Evolutionary conservation across 1,140 invertebrate species (phyloP).

Genomic region (Pseudomyrmex gracilis): DNA sequence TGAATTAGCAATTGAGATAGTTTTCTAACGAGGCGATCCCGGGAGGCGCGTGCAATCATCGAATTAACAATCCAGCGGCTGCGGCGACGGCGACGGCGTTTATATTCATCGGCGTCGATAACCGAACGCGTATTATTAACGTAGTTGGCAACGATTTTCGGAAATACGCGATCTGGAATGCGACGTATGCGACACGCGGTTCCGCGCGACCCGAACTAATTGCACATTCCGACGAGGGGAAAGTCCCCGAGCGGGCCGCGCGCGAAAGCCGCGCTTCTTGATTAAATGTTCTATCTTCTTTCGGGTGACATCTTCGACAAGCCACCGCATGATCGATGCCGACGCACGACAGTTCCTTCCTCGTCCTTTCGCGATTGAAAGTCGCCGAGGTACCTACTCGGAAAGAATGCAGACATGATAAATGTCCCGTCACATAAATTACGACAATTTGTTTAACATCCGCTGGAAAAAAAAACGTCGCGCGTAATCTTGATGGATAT

Average conservation of each 20-base stretch:
- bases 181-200: constrained; percentile 52
- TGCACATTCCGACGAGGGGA: constrained; percentile 43
- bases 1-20: constrained; percentile 50
- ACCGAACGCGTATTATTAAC: constrained; percentile 43
- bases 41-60: constrained; percentile 32
- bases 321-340: constrained; percentile 48
- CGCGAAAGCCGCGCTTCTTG: background rate
- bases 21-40: constrained; percentile 55
- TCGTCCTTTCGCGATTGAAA: constrained; percentile 20
- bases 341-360: background rate
- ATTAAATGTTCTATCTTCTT: constrained; percentile 62
- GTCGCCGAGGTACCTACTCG: constrained; percentile 6
- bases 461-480: constrained; percentile 3
- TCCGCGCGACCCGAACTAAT: constrained; percentile 33
- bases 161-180: constrained; percentile 20
- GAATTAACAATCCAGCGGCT: constrained; percentile 46
- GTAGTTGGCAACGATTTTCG: constrained; percentile 42
- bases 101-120: constrained; percentile 12
- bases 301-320: constrained; percentile 54
- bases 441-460: constrained; percentile 31
- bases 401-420: constrained; percentile 11
- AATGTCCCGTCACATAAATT: constrained; percentile 23
- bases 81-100: constrained; percentile 9
- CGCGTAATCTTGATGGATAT: background rate
- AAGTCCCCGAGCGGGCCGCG: background rate